These are phyloP conservation scores for Boleophthalmus pectinirostris DNA, from an alignment of 2,113 vertebrate genomes.

Conservation along the genomic window DNA sequence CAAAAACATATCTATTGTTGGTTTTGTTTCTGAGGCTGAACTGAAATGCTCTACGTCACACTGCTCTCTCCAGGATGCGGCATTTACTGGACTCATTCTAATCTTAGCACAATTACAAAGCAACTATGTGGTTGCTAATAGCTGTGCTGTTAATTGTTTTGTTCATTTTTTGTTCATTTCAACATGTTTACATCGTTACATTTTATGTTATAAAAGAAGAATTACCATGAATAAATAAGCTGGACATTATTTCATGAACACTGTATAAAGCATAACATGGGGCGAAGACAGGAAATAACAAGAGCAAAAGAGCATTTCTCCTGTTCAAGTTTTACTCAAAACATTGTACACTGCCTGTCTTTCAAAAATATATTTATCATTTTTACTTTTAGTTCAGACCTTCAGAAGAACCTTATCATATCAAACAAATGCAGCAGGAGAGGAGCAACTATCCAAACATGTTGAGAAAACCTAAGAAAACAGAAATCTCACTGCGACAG, in stretches of 20 bases:
- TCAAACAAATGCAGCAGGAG: conserved; percentile 12
- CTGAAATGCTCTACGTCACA: background rate
- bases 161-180: too few relatives aligned
- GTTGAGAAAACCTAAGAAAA: conserved; percentile 1
- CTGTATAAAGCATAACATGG: too few relatives aligned
- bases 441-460: conserved; percentile 6
- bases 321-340: background rate
- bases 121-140: too few relatives aligned
- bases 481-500: conserved; percentile 1
- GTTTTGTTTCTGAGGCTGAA: background rate
- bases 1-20: background rate
- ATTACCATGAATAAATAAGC: too few relatives aligned
- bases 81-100: background rate
- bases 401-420: conserved; percentile 6
- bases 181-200: too few relatives aligned
- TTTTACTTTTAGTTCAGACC: conserved; percentile 3
- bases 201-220: too few relatives aligned
- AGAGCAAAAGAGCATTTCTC: too few relatives aligned
- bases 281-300: too few relatives aligned
- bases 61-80: background rate
- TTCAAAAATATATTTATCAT: background rate
- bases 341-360: background rate
- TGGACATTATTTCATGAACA: too few relatives aligned
- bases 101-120: too few relatives aligned
- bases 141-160: too few relatives aligned